Evolutionary conservation across 2,797 vertebrate species (phyloP), one percentile per base, ranked within the genome.

Genomic region (Synaphobranchus kaupii): DNA sequence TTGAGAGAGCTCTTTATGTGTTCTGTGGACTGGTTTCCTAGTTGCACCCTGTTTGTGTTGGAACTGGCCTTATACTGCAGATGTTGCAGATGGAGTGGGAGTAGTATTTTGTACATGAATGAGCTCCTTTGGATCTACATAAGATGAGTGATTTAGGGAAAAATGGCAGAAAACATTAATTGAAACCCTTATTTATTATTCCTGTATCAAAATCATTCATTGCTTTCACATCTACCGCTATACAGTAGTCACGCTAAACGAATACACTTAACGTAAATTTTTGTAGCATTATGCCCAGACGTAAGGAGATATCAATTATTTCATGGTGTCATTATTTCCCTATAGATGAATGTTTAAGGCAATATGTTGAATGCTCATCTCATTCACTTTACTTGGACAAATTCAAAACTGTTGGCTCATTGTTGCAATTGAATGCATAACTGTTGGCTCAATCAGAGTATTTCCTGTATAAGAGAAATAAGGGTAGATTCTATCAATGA

Each of bases 71-170:
- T 92, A 94, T 93, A 90, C 90, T 92, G 94, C 95, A 95, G 94
- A 95, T 95, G 94, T 95, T 95, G 93, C 92, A 92, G 93, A 94
- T 94, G 93, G 94, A 93, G 92, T 89, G 92, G 89, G 92, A 93
- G 92, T 89, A 92, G 89, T 92, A 90, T 93, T 91, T 92, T 92
- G 90, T 86, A 87, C 90, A 92, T 90, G 78, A 89, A 84, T 85
- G 81, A 91, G 91, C 90, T 88, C 82, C 56, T 89, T 86, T 87
- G 85, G 48, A 87, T 89, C 83, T 90, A 91, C 86, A 90, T 91
- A 92, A 89, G 92, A 89, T 90, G 90, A 87, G 89, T 89, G 22
- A 81, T 25, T 81, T 3, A 10, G 34, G 73, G 13, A 44, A 48
- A 91, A 88, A 90, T 66, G 68, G 47, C 85, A 12, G 58, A 52